These are phyloP conservation scores for Erannis defoliaria DNA, from an alignment of 2,888 invertebrate species.

Conservation along the genomic window DNA sequence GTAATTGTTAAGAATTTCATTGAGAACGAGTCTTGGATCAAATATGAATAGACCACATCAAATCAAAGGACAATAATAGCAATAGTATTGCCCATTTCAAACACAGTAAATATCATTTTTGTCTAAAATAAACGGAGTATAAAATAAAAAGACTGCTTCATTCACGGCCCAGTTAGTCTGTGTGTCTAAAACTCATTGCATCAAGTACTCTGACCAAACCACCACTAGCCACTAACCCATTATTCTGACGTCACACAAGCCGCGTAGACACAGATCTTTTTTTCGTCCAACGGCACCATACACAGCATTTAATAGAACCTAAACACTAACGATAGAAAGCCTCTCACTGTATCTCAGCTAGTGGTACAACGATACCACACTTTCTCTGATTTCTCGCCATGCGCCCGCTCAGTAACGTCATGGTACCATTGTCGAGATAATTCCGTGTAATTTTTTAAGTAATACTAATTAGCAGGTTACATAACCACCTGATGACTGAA, in stretches of 20 bases:
- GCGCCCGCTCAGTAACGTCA: conserved; percentile 17
- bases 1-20: no score
- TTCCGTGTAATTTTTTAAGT: conserved; percentile 31
- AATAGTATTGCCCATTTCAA: no score
- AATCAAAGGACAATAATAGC: no score
- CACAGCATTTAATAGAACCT: conserved; percentile 20
- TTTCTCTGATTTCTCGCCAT: conserved; percentile 44
- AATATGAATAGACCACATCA: no score
- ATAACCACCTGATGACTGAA: conserved; percentile 2
- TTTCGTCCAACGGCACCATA: conserved; percentile 5
- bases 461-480: conserved; percentile 16
- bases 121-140: no score
- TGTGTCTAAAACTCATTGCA: no score
- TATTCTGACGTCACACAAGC: neutral
- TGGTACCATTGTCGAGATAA: conserved; percentile 28
- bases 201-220: no score
- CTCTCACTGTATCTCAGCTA: conserved; percentile 14
- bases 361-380: conserved; percentile 43
- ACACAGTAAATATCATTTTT: no score
- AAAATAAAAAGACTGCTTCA: no score
- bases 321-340: conserved; percentile 41
- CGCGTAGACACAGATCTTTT: neutral
- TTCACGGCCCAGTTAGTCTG: no score
- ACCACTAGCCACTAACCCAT: neutral
- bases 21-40: no score